Evolutionary conservation across 2,797 vertebrate genomes (phyloP).

Genomic region (Hoplostethus atlanticus): DNA sequence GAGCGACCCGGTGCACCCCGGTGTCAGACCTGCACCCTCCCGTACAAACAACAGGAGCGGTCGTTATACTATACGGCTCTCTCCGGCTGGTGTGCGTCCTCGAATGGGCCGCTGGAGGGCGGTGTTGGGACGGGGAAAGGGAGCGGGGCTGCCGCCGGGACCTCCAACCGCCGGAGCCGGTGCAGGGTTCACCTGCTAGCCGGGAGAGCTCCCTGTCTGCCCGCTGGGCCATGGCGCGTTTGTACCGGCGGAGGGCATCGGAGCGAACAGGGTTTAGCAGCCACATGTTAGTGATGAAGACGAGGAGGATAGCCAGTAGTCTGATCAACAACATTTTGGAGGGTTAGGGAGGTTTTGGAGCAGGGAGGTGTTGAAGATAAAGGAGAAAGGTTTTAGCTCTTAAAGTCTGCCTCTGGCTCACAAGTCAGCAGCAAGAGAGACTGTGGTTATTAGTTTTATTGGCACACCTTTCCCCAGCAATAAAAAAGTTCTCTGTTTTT

Average conservation of each 20-base stretch:
- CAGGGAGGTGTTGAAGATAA: neutral
- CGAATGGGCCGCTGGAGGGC: slow-evolving; percentile 83
- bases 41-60: slow-evolving; percentile 60
- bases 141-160: slow-evolving; percentile 75
- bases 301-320: slow-evolving; percentile 82
- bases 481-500: neutral
- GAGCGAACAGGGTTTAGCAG: slow-evolving; percentile 74
- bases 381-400: neutral
- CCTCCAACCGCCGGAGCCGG: slow-evolving; percentile 79
- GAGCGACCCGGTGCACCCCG: slow-evolving; percentile 35
- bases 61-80: slow-evolving; percentile 33
- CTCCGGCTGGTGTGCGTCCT: slow-evolving; percentile 66
- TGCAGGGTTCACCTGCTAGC: slow-evolving; percentile 83
- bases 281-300: slow-evolving; percentile 82
- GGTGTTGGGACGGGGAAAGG: slow-evolving; percentile 75
- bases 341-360: neutral
- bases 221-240: slow-evolving; percentile 75
- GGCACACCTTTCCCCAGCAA: slow-evolving; percentile 24
- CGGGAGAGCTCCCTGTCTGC: slow-evolving; percentile 72
- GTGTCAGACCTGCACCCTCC: slow-evolving; percentile 67
- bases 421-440: slow-evolving; percentile 36
- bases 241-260: slow-evolving; percentile 72
- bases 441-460: slow-evolving; percentile 16
- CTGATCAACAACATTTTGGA: slow-evolving; percentile 79
- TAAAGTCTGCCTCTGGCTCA: slow-evolving; percentile 2